Percentiles rank a stretch among this genome's conserved stretches.
Evolutionary conservation across 2,888 invertebrate genomes (phyloP).

Genomic region (Tinea semifulvella): DNA sequence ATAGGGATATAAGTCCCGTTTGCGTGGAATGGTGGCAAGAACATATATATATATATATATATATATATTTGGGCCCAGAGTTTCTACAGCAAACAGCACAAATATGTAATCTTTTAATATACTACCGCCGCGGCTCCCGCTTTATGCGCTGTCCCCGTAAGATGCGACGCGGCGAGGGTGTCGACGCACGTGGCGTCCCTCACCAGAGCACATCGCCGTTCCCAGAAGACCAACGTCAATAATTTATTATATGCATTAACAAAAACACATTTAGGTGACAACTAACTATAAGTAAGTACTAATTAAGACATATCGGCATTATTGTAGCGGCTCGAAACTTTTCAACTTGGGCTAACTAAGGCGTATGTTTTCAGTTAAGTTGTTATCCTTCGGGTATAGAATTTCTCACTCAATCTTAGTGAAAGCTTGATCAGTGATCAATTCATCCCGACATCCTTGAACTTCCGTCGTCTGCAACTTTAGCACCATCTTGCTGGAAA

Average conservation of each 20-base stretch:
- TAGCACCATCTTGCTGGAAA: neutral
- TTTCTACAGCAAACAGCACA: too few relatives aligned
- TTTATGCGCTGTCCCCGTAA: too few relatives aligned
- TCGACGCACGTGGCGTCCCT: too few relatives aligned
- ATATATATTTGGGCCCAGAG: too few relatives aligned
- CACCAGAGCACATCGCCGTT: too few relatives aligned
- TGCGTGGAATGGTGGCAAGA: too few relatives aligned
- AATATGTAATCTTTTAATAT: too few relatives aligned
- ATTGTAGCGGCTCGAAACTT: neutral
- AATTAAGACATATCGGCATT: conserved; percentile 3
- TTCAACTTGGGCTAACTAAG: conserved; percentile 5
- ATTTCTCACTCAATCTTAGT: conserved; percentile 37
- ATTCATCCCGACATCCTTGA: conserved; percentile 34
- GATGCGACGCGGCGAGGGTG: too few relatives aligned
- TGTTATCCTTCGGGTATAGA: conserved; percentile 34
- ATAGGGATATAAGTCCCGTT: too few relatives aligned
- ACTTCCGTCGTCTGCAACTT: conserved; percentile 16
- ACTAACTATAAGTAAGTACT: neutral
- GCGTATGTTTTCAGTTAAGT: conserved; percentile 18
- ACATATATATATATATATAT: too few relatives aligned
- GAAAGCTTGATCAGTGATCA: conserved; percentile 23
- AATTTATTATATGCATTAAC: neutral
- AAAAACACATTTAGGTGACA: neutral
- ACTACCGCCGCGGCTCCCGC: too few relatives aligned
- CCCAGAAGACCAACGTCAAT: too few relatives aligned